Evolutionary conservation across 1,140 invertebrate genomes (phyloP), one percentile per base, ranked within the genome.

Genomic region (Danaus melanippus): DNA sequence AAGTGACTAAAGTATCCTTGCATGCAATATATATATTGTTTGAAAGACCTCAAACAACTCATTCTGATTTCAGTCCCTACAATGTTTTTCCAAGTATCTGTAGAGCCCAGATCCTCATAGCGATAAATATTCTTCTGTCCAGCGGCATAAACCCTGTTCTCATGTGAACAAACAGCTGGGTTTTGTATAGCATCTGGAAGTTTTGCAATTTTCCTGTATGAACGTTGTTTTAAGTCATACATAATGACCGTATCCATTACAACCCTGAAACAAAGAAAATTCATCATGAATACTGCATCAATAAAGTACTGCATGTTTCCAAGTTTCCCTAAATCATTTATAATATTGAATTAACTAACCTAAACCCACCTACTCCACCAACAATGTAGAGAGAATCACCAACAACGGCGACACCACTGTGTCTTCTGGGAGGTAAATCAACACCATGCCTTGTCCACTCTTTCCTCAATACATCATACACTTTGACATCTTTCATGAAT

Each of bases 311-410:
- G 21, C 2, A 47, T 45, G 46, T 46, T 12, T 45, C 7, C 6
- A 54, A 45, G 8, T 49, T 2, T 32, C 21, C 21, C 2, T 32
- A 32, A 3, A 32, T 32, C 21, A 3, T 32, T 32, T 32, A 32
- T 32, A 3, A 32, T 32, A 32, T 7, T 32, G 21, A 32, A 32
- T 32, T 32, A 67, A 77, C 72, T 71, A 49, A 85, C 82, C 82
- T 81, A 71, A 71, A 82, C 42, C 67, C 74, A 66, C 79, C 79
- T 59, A 84, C 76, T 40, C 83, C 83, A 62, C 83, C 83, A 50
- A 79, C 54, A 46, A 86, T 69, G 60, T 60, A 84, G 17, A 86
- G 58, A 7, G 61, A 64, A 60, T 86, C 75, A 1, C 65, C 77
- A 11, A 79, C 15, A 10, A 81, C 52, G 3, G 67, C 69, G 10